A percentile compares a stretch with the other conserved stretches of the same genome.
These are phyloP conservation scores for Percina caprodes DNA, from an alignment of 2,113 vertebrate genomes.

Conservation along the genomic window DNA sequence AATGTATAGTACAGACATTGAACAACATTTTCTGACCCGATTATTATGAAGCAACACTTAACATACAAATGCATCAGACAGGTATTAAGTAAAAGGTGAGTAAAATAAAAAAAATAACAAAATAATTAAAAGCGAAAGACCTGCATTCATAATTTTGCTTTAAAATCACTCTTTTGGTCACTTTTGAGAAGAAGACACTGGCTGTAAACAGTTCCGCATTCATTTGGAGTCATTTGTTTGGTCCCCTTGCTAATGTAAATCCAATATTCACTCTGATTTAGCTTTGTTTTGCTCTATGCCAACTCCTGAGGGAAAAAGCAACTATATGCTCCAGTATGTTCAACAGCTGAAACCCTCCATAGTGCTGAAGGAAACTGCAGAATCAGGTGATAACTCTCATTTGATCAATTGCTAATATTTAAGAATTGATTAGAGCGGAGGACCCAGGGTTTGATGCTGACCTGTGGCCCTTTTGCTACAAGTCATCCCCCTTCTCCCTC, in stretches of 20 bases:
- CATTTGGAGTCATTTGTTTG: background rate
- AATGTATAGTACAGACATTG: conserved; percentile 3
- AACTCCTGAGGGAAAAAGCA: no score
- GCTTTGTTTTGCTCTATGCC: no score
- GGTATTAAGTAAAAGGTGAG: background rate
- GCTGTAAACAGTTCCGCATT: background rate
- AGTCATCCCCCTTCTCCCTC: no score
- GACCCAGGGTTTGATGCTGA: no score
- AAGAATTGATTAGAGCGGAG: background rate
- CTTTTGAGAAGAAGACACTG: background rate
- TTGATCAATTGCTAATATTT: background rate
- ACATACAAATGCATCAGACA: background rate
- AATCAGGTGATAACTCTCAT: background rate
- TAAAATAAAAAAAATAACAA: no score
- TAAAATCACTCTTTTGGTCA: background rate
- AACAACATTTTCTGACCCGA: background rate
- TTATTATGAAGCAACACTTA: background rate
- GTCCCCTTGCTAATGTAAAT: background rate
- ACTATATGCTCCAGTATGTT: no score
- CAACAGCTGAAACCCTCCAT: no score
- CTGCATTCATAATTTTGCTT: background rate
- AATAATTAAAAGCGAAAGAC: background rate
- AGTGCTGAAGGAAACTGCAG: background rate
- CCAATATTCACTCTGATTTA: background rate
- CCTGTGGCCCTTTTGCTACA: no score